Percentiles rank a stretch among this genome's conserved stretches.
Conservation (phyloP, 2,113 vertebrate genomes). For the Chinchilla lanigera region DNA sequence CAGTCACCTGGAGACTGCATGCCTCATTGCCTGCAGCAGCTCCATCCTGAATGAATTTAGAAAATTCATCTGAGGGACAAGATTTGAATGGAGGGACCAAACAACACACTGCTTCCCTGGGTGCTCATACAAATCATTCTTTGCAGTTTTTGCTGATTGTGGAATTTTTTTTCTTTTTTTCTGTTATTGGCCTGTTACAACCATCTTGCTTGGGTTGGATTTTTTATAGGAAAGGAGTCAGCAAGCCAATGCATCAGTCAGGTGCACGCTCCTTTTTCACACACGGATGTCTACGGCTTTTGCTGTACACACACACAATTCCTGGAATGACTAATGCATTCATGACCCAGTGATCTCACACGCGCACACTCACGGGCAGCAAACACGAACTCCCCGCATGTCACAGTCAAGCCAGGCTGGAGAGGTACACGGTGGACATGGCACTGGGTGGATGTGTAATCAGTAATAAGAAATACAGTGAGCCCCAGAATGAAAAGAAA, state of each 20-base stretch:
- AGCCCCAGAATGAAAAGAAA: slow-evolving; percentile 79
- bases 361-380: neutral
- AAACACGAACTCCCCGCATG: slow-evolving; percentile 48
- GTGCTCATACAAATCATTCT: slow-evolving; percentile 15
- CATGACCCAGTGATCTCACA: slow-evolving; percentile 48
- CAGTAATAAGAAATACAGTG: slow-evolving; percentile 82
- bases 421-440: slow-evolving; percentile 69
- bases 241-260: neutral
- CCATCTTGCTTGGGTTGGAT: slow-evolving; percentile 28
- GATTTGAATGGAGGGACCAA: slow-evolving; percentile 43
- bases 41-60: slow-evolving; percentile 59
- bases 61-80: slow-evolving; percentile 58
- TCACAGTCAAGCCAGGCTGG: slow-evolving; percentile 62
- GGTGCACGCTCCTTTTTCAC: neutral
- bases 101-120: neutral
- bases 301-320: slow-evolving; percentile 47
- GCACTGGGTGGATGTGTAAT: slow-evolving; percentile 73
- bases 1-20: slow-evolving; percentile 79
- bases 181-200: neutral
- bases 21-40: slow-evolving; percentile 65
- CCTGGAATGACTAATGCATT: slow-evolving; percentile 64
- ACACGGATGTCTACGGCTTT: slow-evolving; percentile 29
- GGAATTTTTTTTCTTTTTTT: neutral
- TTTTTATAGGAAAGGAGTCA: neutral
- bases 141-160: slow-evolving; percentile 34